A percentile compares a stretch with the other conserved stretches of the same genome.
Evolutionary conservation across 2,888 invertebrate species (phyloP).

Genomic region (Vandiemenella viatica): DNA sequence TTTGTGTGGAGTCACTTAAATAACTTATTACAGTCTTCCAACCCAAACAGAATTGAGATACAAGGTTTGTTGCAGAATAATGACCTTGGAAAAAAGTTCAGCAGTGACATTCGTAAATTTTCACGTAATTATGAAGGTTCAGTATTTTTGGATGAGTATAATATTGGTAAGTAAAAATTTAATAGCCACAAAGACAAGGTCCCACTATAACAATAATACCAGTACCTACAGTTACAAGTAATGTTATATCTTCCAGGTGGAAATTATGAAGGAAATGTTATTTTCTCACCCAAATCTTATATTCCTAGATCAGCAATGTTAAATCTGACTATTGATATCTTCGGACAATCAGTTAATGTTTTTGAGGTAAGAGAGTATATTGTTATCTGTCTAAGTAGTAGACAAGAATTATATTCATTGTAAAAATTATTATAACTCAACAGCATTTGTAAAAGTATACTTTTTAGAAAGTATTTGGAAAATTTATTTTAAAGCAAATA

Average conservation of each 20-base stretch:
- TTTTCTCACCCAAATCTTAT: slow-evolving; percentile 77
- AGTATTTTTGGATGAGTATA: slow-evolving; percentile 74
- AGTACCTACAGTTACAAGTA: too few relatives aligned
- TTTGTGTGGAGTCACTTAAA: slow-evolving; percentile 91
- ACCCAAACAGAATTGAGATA: slow-evolving; percentile 69
- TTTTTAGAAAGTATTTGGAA: too few relatives aligned
- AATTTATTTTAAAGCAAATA: too few relatives aligned
- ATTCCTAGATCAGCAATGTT: slow-evolving; percentile 62
- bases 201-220: too few relatives aligned
- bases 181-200: too few relatives aligned
- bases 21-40: slow-evolving; percentile 71
- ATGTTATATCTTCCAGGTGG: slow-evolving; percentile 35
- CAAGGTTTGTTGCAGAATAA: slow-evolving; percentile 72
- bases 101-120: slow-evolving; percentile 74
- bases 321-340: slow-evolving; percentile 72
- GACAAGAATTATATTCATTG: not conserved
- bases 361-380: slow-evolving; percentile 51
- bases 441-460: too few relatives aligned
- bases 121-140: slow-evolving; percentile 82
- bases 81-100: slow-evolving; percentile 63
- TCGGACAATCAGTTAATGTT: slow-evolving; percentile 79
- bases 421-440: too few relatives aligned
- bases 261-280: slow-evolving; percentile 64
- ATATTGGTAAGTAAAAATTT: slow-evolving; percentile 56
- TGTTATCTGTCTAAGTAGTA: not conserved